phyloP scores from a whole-genome alignment of 92 coral and sea anemone species.

The Phenganax subtilis region DNA sequence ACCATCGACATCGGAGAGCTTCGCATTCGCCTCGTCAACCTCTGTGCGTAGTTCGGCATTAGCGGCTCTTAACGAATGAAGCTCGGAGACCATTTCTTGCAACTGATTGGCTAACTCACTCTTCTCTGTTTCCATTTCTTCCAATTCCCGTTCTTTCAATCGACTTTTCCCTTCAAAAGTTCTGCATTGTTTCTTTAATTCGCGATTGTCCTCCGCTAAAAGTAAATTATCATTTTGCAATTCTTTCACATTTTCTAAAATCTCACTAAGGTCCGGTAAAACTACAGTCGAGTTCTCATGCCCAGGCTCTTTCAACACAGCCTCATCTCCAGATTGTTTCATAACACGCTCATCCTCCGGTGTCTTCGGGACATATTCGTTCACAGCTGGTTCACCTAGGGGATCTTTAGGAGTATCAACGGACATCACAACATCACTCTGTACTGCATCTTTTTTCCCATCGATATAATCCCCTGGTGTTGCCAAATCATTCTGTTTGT shows the following conservation, averaged over 20 bases:
- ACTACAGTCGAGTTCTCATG: background rate
- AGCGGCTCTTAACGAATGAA: constrained; percentile 34
- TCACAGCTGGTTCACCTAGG: background rate
- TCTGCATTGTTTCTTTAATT: constrained; percentile 22
- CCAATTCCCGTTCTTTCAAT: constrained; percentile 48
- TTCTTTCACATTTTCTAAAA: background rate
- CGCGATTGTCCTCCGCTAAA: constrained; percentile 24
- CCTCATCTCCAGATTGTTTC: background rate
- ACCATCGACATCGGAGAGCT: constrained; percentile 37
- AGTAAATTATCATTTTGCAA: constrained; percentile 14
- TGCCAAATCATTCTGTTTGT: background rate
- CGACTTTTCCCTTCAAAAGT: constrained; percentile 40
- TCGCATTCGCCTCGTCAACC: constrained; percentile 41
- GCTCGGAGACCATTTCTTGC: constrained; percentile 43
- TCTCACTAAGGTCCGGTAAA: constrained; percentile 4
- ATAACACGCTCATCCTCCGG: background rate
- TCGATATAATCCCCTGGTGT: background rate
- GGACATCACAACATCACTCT: background rate
- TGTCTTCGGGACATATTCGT: background rate
- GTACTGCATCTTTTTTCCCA: background rate
- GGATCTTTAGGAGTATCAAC: background rate
- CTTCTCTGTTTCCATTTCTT: constrained; percentile 49
- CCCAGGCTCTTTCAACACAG: background rate
- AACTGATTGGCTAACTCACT: constrained; percentile 40
- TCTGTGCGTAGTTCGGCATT: constrained; percentile 31